phyloP scores from a whole-genome alignment of 2,888 invertebrate genomes.

The Macrophya alboannulata region DNA sequence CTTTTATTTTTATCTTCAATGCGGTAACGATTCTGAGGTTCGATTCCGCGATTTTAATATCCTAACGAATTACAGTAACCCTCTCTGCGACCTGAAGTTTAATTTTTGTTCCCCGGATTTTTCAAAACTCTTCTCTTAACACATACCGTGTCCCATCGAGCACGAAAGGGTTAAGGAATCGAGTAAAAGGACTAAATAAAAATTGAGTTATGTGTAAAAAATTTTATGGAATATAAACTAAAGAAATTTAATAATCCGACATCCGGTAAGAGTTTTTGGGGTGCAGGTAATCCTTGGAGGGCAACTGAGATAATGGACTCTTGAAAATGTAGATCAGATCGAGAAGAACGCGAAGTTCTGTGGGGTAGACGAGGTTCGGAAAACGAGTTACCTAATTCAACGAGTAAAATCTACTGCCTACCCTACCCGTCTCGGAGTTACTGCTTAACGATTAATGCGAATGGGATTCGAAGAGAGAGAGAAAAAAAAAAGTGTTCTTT shows the following conservation, averaged over 20 bases:
- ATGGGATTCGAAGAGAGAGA: background rate
- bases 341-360: conserved; percentile 19
- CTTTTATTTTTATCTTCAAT: background rate
- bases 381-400: conserved; percentile 36
- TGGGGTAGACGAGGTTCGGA: background rate
- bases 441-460: background rate
- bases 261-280: background rate
- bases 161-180: background rate
- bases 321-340: conserved; percentile 37
- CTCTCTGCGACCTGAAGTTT: background rate
- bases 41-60: background rate
- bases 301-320: conserved; percentile 7
- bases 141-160: background rate
- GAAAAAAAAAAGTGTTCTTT: background rate
- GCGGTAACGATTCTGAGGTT: conserved; percentile 1
- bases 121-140: background rate
- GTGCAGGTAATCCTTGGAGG: conserved; percentile 18
- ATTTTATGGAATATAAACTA: background rate
- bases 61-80: background rate
- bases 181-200: background rate
- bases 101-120: background rate
- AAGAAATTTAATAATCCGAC: conserved; percentile 7
- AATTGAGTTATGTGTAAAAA: background rate
- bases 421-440: background rate
- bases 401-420: conserved; percentile 11